These are phyloP conservation scores for Actenoides hombroni DNA, from an alignment of 2,113 vertebrate species.

Conservation along the genomic window DNA sequence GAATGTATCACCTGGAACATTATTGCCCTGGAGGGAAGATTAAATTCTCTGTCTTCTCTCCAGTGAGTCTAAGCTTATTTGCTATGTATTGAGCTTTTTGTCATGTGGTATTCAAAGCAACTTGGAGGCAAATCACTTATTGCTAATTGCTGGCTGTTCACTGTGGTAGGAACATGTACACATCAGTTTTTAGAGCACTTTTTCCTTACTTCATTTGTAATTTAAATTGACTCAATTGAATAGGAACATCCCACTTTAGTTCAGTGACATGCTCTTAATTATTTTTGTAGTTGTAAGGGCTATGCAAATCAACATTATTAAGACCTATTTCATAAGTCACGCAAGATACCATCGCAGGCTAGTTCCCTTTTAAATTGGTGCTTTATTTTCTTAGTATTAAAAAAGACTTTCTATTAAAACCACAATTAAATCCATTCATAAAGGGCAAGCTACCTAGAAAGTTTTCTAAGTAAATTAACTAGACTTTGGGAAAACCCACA, in stretches of 20 bases:
- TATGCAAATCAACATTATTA: slow-evolving; percentile 1
- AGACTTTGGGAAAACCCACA: background rate
- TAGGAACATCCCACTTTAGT: background rate
- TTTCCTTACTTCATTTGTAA: slow-evolving; percentile 34
- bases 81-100: background rate
- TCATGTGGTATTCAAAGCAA: slow-evolving; percentile 6
- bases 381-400: background rate
- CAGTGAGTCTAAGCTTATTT: background rate
- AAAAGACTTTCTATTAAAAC: background rate
- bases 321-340: background rate
- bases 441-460: background rate
- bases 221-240: slow-evolving; percentile 43
- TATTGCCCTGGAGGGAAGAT: slow-evolving; percentile 1
- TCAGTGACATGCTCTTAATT: slow-evolving; percentile 15
- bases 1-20: slow-evolving; percentile 42
- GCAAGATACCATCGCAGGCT: background rate
- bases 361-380: background rate
- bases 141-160: slow-evolving; percentile 39
- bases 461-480: background rate
- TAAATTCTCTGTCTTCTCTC: slow-evolving; percentile 13
- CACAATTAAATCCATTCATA: background rate
- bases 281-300: background rate
- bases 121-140: slow-evolving; percentile 34
- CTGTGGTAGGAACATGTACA: background rate
- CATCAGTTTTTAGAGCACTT: background rate